phyloP scores from a whole-genome alignment of 2,797 vertebrate genomes.

The Cryptoprocta ferox region DNA sequence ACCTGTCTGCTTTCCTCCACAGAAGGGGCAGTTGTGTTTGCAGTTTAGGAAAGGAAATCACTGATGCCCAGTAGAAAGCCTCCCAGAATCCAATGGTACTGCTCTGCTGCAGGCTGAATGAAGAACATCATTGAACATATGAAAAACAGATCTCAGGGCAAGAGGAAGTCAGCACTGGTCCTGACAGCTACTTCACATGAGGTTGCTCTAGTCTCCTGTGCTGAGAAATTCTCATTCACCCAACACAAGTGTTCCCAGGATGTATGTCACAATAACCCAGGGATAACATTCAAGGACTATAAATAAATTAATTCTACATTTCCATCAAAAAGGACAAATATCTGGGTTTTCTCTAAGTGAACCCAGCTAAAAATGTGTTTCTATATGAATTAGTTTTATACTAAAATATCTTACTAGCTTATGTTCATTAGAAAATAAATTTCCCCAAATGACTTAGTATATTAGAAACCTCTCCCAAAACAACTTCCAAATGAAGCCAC shows the following conservation, averaged over 20 bases:
- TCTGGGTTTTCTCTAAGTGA: not conserved
- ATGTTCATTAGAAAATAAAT: not conserved
- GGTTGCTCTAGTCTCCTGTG: not conserved
- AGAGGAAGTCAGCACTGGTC: not conserved
- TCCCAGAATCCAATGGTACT: constrained; percentile 55
- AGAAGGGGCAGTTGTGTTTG: constrained; percentile 73
- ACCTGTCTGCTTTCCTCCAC: constrained; percentile 79
- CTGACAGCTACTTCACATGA: not conserved
- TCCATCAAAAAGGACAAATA: constrained; percentile 17
- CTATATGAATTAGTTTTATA: not conserved
- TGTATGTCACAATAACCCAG: constrained; percentile 19
- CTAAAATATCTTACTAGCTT: not conserved
- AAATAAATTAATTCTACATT: constrained; percentile 31
- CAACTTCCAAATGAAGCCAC: not conserved
- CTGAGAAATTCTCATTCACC: not conserved
- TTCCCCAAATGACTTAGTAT: not conserved
- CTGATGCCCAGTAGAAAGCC: constrained; percentile 47
- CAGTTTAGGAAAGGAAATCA: constrained; percentile 75
- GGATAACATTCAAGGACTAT: not conserved
- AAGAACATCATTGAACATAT: constrained; percentile 31
- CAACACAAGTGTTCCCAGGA: not conserved
- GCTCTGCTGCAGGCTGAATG: not conserved
- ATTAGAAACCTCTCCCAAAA: not conserved
- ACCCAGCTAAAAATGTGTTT: not conserved
- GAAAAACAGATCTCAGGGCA: constrained; percentile 58